Percentiles rank a stretch among this genome's conserved stretches.
Conservation (phyloP, 2,888 invertebrate species). For the Archips crataeganus region DNA sequence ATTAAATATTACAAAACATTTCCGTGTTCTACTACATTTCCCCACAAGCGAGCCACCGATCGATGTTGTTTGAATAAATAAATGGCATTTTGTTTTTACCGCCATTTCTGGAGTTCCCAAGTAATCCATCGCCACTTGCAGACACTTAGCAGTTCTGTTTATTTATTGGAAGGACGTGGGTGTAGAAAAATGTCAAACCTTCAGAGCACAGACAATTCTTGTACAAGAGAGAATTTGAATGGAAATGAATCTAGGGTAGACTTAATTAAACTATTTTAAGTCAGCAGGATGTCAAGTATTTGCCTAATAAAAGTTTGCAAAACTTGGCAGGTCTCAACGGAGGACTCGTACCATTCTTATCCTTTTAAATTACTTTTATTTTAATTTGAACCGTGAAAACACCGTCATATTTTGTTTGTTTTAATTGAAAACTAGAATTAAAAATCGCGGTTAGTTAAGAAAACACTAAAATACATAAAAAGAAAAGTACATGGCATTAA, state of each 20-base stretch:
- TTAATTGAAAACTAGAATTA: too few relatives aligned
- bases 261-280: not conserved
- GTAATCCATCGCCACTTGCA: not conserved
- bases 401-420: too few relatives aligned
- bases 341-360: not conserved
- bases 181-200: not conserved
- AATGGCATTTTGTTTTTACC: conserved; percentile 1
- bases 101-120: not conserved
- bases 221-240: not conserved
- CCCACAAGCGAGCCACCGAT: not conserved
- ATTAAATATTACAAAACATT: not conserved
- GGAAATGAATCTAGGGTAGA: not conserved
- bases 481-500: too few relatives aligned
- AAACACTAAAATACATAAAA: too few relatives aligned
- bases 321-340: not conserved
- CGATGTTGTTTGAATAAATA: conserved; percentile 10
- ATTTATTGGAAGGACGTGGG: not conserved
- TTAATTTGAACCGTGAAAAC: too few relatives aligned
- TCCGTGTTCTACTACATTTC: not conserved
- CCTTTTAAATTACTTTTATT: not conserved
- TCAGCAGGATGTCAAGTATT: not conserved
- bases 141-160: conserved; percentile 12
- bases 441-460: too few relatives aligned
- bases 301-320: not conserved
- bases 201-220: not conserved